Evolutionary conservation across 2,888 invertebrate genomes (phyloP).

Genomic region (Athalia rosae): DNA sequence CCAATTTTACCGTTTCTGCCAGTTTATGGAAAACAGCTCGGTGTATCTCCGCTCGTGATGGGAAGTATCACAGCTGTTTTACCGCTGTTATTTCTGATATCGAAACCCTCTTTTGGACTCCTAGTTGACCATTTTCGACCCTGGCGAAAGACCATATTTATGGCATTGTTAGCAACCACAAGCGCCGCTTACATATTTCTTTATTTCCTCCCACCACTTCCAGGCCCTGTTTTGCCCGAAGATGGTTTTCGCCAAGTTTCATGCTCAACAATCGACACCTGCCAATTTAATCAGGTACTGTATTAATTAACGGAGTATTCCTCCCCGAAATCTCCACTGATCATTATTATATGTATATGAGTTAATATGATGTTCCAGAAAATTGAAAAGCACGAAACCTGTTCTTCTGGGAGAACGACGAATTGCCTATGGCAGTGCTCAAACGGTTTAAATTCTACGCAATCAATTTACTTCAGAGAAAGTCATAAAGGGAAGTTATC

Average conservation of each 20-base stretch:
- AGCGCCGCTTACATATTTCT: conserved; percentile 82
- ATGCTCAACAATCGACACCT: conserved; percentile 47
- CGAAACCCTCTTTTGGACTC: conserved; percentile 86
- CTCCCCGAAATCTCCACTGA: neutral
- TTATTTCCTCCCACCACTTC: conserved; percentile 78
- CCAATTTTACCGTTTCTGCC: conserved; percentile 87
- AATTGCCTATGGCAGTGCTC: conserved; percentile 60
- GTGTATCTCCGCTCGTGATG: conserved; percentile 85
- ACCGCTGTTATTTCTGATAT: conserved; percentile 85
- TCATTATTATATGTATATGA: neutral
- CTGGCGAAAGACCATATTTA: conserved; percentile 83
- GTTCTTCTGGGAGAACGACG: conserved; percentile 47
- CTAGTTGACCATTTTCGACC: conserved; percentile 84
- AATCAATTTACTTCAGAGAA: conserved; percentile 46
- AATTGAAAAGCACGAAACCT: conserved; percentile 3
- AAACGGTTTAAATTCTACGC: conserved; percentile 51
- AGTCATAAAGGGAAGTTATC: conserved; percentile 50
- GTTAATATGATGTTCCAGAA: conserved; percentile 7
- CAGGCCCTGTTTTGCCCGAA: conserved; percentile 54
- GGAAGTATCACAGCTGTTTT: conserved; percentile 84
- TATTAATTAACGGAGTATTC: neutral
- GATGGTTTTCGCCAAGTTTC: conserved; percentile 55
- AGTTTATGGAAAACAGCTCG: conserved; percentile 86
- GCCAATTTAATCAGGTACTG: neutral
- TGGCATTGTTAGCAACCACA: conserved; percentile 80